phyloP scores from a whole-genome alignment of 2,113 vertebrate genomes.

The Pogonocichla stellata region DNA sequence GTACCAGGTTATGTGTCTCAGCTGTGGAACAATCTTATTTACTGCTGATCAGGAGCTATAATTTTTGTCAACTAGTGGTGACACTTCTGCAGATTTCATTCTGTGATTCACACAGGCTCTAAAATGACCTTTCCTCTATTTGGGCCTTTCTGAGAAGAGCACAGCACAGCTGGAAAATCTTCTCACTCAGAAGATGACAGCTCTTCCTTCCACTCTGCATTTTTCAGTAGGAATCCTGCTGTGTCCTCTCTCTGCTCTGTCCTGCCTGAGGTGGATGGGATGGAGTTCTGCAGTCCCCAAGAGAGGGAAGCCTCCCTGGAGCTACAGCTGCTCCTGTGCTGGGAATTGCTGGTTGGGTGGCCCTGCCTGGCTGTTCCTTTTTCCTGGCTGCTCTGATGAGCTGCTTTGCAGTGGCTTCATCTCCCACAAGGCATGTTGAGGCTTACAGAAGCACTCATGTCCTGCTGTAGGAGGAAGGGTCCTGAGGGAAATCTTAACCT shows the following conservation, averaged over 20 bases:
- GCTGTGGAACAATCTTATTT: conserved; percentile 30
- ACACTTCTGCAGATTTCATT: conserved; percentile 1
- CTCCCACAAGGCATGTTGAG: neutral
- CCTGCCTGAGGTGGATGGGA: neutral
- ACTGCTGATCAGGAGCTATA: conserved; percentile 5
- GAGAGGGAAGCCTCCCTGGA: neutral
- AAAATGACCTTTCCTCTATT: neutral
- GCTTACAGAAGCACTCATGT: neutral
- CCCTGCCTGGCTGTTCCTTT: neutral
- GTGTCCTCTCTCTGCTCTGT: neutral
- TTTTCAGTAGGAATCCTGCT: neutral
- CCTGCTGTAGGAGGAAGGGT: neutral
- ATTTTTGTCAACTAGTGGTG: conserved; percentile 4
- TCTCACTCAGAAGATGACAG: neutral
- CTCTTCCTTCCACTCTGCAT: neutral
- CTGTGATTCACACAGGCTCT: neutral
- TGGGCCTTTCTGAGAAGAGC: conserved; percentile 5
- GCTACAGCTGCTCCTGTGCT: neutral
- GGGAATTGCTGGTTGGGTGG: neutral
- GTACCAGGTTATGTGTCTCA: conserved; percentile 36
- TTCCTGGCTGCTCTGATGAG: neutral
- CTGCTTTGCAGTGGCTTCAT: neutral
- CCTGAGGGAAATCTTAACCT: neutral
- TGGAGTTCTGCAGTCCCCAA: neutral
- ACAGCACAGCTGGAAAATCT: neutral